Evolutionary conservation across 2,797 vertebrate genomes (phyloP).

Genomic region (Erithacus rubecula): DNA sequence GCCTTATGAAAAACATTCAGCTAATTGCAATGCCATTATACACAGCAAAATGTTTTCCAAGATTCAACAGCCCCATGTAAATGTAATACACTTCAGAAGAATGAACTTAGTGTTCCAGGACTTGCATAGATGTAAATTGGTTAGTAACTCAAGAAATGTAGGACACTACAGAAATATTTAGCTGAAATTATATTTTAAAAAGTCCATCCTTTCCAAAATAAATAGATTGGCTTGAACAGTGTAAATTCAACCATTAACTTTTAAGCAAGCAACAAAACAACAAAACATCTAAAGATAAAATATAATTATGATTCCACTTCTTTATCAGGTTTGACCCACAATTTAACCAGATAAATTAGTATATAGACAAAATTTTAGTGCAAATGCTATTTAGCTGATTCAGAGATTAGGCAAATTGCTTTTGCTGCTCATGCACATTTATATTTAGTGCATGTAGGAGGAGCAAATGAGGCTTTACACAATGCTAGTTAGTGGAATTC

Average conservation of each 20-base stretch:
- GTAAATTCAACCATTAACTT: background rate
- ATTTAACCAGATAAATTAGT: background rate
- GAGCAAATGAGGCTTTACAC: constrained; percentile 22
- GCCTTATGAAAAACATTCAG: background rate
- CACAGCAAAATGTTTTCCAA: background rate
- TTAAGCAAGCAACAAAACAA: background rate
- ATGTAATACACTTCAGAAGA: background rate
- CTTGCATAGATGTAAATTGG: background rate
- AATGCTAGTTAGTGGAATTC: background rate
- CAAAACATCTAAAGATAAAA: background rate
- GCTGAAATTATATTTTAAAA: background rate
- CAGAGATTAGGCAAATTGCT: constrained; percentile 27
- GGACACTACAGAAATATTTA: background rate
- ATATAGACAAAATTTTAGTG: background rate
- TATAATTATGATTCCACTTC: background rate
- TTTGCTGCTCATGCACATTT: constrained; percentile 54
- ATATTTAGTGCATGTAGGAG: constrained; percentile 52
- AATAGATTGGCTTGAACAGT: background rate
- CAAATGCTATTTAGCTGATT: constrained; percentile 38
- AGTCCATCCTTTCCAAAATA: background rate
- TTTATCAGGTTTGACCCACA: background rate
- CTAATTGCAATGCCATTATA: background rate
- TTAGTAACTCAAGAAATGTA: background rate
- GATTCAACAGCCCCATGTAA: background rate
- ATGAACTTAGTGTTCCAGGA: background rate